These are phyloP conservation scores for Steromphala cineraria DNA, from an alignment of 2,888 invertebrate genomes.

Conservation along the genomic window DNA sequence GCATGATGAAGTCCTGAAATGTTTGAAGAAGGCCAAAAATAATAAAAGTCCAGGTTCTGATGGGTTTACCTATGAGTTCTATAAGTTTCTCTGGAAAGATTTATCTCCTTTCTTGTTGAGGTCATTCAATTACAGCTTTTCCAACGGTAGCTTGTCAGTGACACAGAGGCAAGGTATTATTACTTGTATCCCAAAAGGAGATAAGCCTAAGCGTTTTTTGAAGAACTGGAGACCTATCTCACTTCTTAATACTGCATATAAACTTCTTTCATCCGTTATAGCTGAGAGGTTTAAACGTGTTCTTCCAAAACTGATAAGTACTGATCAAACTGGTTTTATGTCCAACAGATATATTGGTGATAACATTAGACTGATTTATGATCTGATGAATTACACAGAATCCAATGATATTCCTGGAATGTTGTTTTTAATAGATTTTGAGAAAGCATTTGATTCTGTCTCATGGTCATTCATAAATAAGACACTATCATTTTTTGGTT, in stretches of 20 bases:
- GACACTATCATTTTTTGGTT: constrained; percentile 23
- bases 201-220: too few relatives aligned
- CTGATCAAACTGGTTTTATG: constrained; percentile 27
- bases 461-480: constrained; percentile 28
- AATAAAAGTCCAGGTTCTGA: constrained; percentile 24
- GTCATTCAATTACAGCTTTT: constrained; percentile 10
- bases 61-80: constrained; percentile 32
- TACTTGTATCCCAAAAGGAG: constrained; percentile 33
- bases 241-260: constrained; percentile 21
- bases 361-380: constrained; percentile 31
- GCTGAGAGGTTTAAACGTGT: constrained; percentile 25
- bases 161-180: constrained; percentile 35
- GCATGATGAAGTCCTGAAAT: not conserved
- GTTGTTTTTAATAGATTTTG: constrained; percentile 30
- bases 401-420: constrained; percentile 23
- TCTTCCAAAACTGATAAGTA: constrained; percentile 1
- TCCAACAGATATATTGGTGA: constrained; percentile 17
- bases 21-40: not conserved
- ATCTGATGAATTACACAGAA: constrained; percentile 28
- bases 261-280: constrained; percentile 30
- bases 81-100: constrained; percentile 26
- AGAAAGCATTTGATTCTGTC: constrained; percentile 32
- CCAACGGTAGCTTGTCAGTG: constrained; percentile 12
- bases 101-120: constrained; percentile 18
- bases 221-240: constrained; percentile 31